phyloP scores from a whole-genome alignment of 2,113 vertebrate species.

The Campylomormyrus numenius region DNA sequence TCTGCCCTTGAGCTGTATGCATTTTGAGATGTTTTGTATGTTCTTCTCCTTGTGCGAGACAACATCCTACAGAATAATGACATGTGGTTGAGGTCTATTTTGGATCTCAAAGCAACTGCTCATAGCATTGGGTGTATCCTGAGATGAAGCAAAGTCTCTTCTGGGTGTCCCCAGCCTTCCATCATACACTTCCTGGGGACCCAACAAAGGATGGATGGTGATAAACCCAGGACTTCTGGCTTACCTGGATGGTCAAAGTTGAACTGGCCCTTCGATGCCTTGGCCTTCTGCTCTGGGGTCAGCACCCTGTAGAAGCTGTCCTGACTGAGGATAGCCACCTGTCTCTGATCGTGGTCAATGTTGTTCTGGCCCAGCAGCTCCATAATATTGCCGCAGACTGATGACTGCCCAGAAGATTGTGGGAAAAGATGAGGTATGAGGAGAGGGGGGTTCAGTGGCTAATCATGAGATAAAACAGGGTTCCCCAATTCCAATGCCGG shows the following conservation, averaged over 20 bases:
- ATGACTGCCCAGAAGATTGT: constrained; percentile 63
- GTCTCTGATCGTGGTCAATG: constrained; percentile 85
- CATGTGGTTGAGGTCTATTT: neutral
- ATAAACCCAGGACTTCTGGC: neutral
- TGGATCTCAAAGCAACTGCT: neutral
- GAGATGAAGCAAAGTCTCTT: neutral
- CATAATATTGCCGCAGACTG: constrained; percentile 91
- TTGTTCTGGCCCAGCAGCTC: constrained; percentile 93
- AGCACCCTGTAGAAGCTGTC: constrained; percentile 94
- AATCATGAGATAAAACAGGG: neutral
- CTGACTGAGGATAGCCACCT: constrained; percentile 94
- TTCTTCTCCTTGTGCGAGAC: neutral
- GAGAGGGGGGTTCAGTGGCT: neutral
- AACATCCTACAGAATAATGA: neutral
- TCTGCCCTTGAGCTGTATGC: neutral
- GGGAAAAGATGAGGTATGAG: neutral
- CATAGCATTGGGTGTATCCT: neutral
- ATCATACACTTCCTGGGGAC: neutral
- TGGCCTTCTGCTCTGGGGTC: constrained; percentile 88
- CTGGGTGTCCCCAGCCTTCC: neutral
- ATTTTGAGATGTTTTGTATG: neutral
- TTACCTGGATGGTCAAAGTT: constrained; percentile 98
- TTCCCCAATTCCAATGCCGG: neutral
- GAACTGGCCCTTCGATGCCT: constrained; percentile 88
- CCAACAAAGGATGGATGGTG: neutral